Evolutionary conservation across 2,797 vertebrate species (phyloP).

Genomic region (Benthosema pterotum): DNA sequence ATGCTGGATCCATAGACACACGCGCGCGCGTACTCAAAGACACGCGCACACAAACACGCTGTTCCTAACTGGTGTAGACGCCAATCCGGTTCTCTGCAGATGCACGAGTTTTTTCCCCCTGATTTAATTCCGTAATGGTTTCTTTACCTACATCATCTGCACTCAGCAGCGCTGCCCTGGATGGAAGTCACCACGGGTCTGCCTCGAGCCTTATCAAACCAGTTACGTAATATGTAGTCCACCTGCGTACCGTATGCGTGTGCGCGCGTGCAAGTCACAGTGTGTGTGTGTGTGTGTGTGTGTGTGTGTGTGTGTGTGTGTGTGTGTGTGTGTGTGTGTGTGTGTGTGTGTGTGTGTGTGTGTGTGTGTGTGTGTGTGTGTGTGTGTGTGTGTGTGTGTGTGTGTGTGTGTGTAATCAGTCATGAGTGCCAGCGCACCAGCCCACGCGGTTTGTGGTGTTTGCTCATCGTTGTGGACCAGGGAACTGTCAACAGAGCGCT

Average conservation of each 20-base stretch:
- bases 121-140: constrained; percentile 51
- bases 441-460: constrained; percentile 56
- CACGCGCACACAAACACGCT: constrained; percentile 15
- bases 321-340: background rate
- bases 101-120: constrained; percentile 31
- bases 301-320: constrained; percentile 10
- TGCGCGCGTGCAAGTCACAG: constrained; percentile 24
- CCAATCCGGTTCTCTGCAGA: constrained; percentile 31
- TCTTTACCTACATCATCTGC: too few species aligned
- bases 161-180: too few species aligned
- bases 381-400: constrained; percentile 28
- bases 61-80: constrained; percentile 60
- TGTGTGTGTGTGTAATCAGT: constrained; percentile 46
- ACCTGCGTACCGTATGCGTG: constrained; percentile 33
- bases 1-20: constrained; percentile 53
- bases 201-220: constrained; percentile 47
- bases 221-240: constrained; percentile 51
- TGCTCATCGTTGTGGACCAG: constrained; percentile 68
- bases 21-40: constrained; percentile 11
- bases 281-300: constrained; percentile 17
- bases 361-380: constrained; percentile 24
- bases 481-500: constrained; percentile 76
- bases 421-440: constrained; percentile 52
- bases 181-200: constrained; percentile 13
- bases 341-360: constrained; percentile 21